Conservation (phyloP, 2,113 vertebrate genomes). For the Platycercus adscitus region DNA sequence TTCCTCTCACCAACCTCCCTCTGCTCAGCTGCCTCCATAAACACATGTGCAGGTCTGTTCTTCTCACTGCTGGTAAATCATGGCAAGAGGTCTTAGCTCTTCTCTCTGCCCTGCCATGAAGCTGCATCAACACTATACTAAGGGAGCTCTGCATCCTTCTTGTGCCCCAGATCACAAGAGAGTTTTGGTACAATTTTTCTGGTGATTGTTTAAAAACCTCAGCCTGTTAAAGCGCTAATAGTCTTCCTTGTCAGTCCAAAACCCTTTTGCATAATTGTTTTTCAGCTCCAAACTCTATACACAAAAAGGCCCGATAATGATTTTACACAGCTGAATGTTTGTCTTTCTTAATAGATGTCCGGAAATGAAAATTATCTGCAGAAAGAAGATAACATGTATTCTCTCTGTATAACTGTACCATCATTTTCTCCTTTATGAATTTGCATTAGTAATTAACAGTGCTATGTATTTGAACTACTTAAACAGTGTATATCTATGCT, state of each 20-base stretch:
- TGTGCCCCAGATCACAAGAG: not conserved
- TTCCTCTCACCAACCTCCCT: not conserved
- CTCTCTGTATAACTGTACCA: not conserved
- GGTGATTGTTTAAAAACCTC: not conserved
- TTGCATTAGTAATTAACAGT: constrained; percentile 13
- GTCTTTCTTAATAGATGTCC: not conserved
- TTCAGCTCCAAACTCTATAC: not conserved
- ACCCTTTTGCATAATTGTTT: not conserved
- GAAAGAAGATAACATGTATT: not conserved
- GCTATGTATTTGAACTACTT: constrained; percentile 7
- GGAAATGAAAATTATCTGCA: not conserved
- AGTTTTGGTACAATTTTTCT: not conserved
- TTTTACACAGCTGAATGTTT: not conserved
- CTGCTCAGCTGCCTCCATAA: fast-evolving
- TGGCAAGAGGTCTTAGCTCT: fast-evolving
- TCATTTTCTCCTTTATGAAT: not conserved
- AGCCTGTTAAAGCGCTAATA: not conserved
- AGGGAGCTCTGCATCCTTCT: not conserved
- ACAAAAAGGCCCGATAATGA: not conserved
- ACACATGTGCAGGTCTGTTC: not conserved
- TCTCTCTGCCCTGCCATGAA: too few relatives aligned
- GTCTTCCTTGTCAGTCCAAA: not conserved
- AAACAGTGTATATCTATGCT: not conserved
- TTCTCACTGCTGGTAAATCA: not conserved
- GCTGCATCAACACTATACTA: not conserved